Evolutionary conservation across 2,113 vertebrate genomes (phyloP), one percentile per base, ranked within the genome.

Genomic region (Hystrix cristata): DNA sequence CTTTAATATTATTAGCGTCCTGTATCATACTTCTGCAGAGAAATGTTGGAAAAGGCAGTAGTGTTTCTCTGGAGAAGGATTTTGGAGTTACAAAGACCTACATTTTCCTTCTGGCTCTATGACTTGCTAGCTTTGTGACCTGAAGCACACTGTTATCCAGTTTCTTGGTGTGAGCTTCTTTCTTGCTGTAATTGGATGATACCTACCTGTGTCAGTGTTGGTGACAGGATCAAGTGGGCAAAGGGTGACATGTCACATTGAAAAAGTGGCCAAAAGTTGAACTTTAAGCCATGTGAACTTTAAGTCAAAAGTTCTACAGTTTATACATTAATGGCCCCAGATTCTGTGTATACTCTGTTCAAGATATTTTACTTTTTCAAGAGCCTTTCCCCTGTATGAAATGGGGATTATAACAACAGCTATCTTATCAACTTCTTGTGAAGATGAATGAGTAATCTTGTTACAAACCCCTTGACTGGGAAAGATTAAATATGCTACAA

Each of bases 151-250:
- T n/a, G 16, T 51, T 62, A 55, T 57, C 5, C 7, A 72, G 60
- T 55, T 93, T 80, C 10, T 65, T 53, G 18, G n/a, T 53, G 78
- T 92, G 48, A 55, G 65, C 95, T 62, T 90, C 57, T 83, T 67
- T 12, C 10, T 1, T 90, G 62, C 38, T 74, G 9, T 65, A 23
- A 43, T 21, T 9, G 5, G 5, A 7, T 59, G 18, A 72, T 19
- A 29, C 14, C 65, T 82, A 13, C 21, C 29, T 18, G 65, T 38
- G 3, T 7, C 1, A 21, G 11, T 48, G 18, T 2, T 84, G 19
- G 25, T 51, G 38, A 91, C 14, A 65, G 4, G 38, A 18, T 51
- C 43, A 31, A 48, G 13, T 34, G 0, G 18, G 31, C 43, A 27
- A 25, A 62, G 12, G 38, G 38, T 19, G 5, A 18, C 57, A 59